Percentiles rank a stretch among this genome's conserved stretches.
These are phyloP conservation scores for Hiodon tergisus DNA, from an alignment of 2,113 vertebrate species.

Conservation along the genomic window DNA sequence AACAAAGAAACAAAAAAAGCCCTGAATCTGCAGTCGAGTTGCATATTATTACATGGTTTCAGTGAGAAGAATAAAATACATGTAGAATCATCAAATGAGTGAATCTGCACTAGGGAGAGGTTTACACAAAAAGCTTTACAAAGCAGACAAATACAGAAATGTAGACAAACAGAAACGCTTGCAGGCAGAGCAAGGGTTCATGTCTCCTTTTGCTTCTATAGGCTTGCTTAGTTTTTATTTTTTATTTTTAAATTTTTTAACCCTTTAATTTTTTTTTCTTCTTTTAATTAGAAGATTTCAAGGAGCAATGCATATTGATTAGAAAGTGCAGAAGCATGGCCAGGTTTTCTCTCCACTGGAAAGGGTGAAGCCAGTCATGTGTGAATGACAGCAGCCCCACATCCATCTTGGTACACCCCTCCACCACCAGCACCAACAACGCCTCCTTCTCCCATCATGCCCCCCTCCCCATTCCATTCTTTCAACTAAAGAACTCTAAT, in stretches of 20 bases:
- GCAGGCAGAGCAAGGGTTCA: conserved; percentile 3
- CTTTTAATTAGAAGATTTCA: conserved; percentile 81
- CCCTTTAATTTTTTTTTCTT: neutral
- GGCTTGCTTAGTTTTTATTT: conserved; percentile 20
- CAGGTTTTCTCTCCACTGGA: conserved; percentile 74
- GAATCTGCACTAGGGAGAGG: neutral
- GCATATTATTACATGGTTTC: neutral
- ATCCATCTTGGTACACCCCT: conserved; percentile 33
- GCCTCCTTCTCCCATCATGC: conserved; percentile 21
- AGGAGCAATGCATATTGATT: conserved; percentile 83
- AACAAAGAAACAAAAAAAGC: neutral
- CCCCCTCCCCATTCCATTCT: conserved; percentile 42
- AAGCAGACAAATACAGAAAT: neutral
- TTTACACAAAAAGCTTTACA: neutral
- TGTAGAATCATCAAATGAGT: neutral
- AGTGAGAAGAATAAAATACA: neutral
- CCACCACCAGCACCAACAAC: neutral
- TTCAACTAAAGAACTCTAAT: conserved; percentile 62
- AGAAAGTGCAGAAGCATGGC: conserved; percentile 57
- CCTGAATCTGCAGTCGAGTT: neutral
- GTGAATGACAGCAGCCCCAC: conserved; percentile 71
- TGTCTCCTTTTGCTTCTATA: conserved; percentile 23
- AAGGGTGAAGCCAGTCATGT: conserved; percentile 89
- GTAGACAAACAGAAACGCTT: neutral
- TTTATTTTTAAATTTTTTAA: no score